Evolutionary conservation across 2,888 invertebrate genomes (phyloP), one percentile per base, ranked within the genome.

Genomic region (Conops quadrifasciatus): DNA sequence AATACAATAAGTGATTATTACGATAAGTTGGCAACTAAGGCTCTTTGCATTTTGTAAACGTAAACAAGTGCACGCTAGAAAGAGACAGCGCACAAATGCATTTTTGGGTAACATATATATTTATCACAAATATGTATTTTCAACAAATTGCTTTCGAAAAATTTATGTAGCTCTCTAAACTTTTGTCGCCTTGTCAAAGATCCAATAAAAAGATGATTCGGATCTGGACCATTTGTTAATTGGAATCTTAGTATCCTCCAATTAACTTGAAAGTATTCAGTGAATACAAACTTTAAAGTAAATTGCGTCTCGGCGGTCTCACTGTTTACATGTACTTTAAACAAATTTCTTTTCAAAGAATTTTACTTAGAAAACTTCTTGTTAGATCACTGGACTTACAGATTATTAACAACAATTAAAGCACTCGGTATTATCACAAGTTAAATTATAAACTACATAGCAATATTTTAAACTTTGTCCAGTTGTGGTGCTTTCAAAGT

Each of bases 51-150:
- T 77, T 74, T 75, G 75, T 59, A 65, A 68, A 76, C 75, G 76
- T 78, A 79, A 79, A 79, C 78, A 78, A 79, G 78, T 77, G 77
- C 74, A 76, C 60, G 78, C 15, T 47, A 70, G 74, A 78, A 74
- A 58, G 77, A 77, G 78, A 79, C 69, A 74, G 51, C 72, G 49
- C 36, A 62, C 30, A 73, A 74, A 71, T 76, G 73, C 74, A 77
- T 74, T 76, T 76, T 75, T 76, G 77, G 76, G 78, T 78, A 77
- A 78, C 68, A 59, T 64, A 68, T 66, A 65, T 49, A 60, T 59
- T 45, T 56, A 64, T 60, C 53, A 63, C 56, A 59, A 43, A 62
- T 58, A 67, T 63, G 45, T 49, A 67, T 67, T 59, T 67, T 67
- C 28, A 67, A 21, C 45, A 67, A 60, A 28, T 67, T 67, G n/a